Base-by-base conservation (phyloP, 2,113 vertebrate genomes). In the Leptocoma aspasia region DNA sequence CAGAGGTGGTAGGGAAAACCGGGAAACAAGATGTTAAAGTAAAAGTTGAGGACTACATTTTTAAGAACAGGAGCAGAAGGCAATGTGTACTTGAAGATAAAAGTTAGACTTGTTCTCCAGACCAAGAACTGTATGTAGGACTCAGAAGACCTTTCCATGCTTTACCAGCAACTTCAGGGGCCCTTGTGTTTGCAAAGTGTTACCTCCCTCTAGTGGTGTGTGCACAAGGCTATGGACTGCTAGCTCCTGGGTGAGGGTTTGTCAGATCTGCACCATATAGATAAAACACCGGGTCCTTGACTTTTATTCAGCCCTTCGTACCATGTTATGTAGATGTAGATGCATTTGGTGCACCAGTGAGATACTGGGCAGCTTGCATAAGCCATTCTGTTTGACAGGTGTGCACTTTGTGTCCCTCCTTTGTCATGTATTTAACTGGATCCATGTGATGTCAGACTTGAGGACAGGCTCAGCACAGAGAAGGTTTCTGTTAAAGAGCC, bases 151-250 rank as follows among this genome's bases (percentile, higher is more conserved):
- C 19, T 52, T 72, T 59, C 41, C 2, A 0, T 41, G 23, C 37
- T 68, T 41, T 30, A 9, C 33, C n/a, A 30, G 16, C 50, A n/a
- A 1, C 33, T 33, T 54, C 8, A 47, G 69, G 64, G 52, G 23
- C 60, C 42, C 39, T 86, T 11, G 35, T 63, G 83, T 89, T 91
- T 54, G 42, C 70, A 56, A 94, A 82, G 76, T 97, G 33, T 86
- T 90, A 96, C 65, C 80, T 75, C 95, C 95, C 91, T 86, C 95
- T 95, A 95, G 95, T 71, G 94, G 94, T 71, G 45, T 22, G 64
- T 63, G 30, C 59, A 12, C 65, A 60, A 41, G 80, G 37, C 66
- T 35, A 1, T 69, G 89, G 50, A 11, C 30, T 68, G 22, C 22
- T 6, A 5, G 17, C 60, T 60, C 22, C 3, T 2, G 33, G 26